A percentile compares a stretch with the other conserved stretches of the same genome.
Evolutionary conservation across 2,113 vertebrate genomes (phyloP).

Genomic region (Abramis brama): DNA sequence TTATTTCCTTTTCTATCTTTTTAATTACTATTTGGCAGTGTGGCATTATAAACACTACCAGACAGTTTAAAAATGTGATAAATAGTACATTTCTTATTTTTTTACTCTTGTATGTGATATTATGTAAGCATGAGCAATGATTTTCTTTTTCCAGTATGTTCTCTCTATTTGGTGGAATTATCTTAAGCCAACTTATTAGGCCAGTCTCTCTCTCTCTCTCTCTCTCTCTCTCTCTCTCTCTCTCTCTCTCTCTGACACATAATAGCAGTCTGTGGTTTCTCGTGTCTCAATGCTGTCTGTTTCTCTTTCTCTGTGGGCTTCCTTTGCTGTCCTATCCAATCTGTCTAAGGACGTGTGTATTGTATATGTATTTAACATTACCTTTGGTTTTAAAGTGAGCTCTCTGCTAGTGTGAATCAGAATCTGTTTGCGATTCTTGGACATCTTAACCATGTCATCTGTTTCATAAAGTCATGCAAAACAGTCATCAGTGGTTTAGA

Average conservation of each 20-base stretch:
- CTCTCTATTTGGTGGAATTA: neutral
- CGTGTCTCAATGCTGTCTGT: slow-evolving; percentile 27
- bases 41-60: neutral
- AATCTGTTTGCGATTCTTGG: slow-evolving; percentile 32
- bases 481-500: neutral
- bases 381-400: slow-evolving; percentile 21
- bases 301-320: slow-evolving; percentile 14
- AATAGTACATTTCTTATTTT: neutral
- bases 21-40: neutral
- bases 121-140: neutral
- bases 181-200: slow-evolving; percentile 9
- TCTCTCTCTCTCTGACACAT: slow-evolving; percentile 15
- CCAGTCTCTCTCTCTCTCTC: neutral
- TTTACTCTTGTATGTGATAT: neutral
- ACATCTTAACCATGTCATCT: slow-evolving; percentile 20
- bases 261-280: slow-evolving; percentile 23
- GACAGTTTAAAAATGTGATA: neutral
- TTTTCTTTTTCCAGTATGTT: neutral
- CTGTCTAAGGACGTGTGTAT: neutral
- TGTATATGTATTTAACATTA: slow-evolving; percentile 23
- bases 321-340: slow-evolving; percentile 17
- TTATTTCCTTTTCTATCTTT: neutral
- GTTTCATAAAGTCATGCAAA: neutral
- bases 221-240: too few species aligned
- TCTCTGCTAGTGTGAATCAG: slow-evolving; percentile 2